Evolutionary conservation across 2,797 vertebrate species (phyloP).

Genomic region (Rhinogobio ventralis): DNA sequence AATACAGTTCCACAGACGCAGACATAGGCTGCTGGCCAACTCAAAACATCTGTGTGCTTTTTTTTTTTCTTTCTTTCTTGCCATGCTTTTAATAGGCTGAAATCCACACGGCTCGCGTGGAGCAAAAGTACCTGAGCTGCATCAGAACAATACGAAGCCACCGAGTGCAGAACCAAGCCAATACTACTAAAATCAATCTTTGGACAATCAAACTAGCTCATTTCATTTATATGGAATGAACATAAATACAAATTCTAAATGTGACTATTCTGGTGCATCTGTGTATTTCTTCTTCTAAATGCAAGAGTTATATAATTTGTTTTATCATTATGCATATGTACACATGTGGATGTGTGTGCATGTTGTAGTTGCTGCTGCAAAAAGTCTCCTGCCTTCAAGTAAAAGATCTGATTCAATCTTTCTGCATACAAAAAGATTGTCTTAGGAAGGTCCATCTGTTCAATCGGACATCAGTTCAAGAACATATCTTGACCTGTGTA

Average conservation of each 20-base stretch:
- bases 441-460: not conserved
- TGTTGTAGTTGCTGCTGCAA: not conserved
- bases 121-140: slow-evolving; percentile 38
- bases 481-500: not conserved
- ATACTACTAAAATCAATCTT: not conserved
- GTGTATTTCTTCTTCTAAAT: not conserved
- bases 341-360: not conserved
- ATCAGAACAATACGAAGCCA: slow-evolving; percentile 39
- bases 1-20: slow-evolving; percentile 45
- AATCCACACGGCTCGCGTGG: slow-evolving; percentile 40
- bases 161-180: not conserved
- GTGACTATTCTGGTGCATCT: not conserved
- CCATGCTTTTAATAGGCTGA: slow-evolving; percentile 13
- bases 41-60: slow-evolving; percentile 17
- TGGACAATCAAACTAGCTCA: not conserved
- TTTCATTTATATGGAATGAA: not conserved
- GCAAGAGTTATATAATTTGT: not conserved
- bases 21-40: slow-evolving; percentile 39
- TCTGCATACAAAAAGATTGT: not conserved
- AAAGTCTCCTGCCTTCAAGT: not conserved
- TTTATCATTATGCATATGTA: not conserved
- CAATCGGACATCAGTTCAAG: not conserved
- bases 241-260: not conserved
- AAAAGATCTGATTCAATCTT: not conserved
- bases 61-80: slow-evolving; percentile 6